These are phyloP conservation scores for Peribatodes rhomboidaria DNA, from an alignment of 2,888 invertebrate species.

Conservation along the genomic window DNA sequence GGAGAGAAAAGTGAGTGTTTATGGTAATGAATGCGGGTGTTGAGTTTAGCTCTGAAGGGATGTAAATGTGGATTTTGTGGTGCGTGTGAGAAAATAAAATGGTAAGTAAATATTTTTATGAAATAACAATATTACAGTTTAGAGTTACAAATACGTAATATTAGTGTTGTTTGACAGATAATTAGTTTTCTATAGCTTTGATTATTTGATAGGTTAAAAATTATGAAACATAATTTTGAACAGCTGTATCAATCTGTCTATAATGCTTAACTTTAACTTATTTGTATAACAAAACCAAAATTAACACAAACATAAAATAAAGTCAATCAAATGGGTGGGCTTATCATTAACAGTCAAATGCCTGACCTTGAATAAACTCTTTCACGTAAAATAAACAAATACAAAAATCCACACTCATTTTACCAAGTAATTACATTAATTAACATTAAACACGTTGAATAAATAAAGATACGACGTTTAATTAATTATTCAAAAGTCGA, in stretches of 20 bases:
- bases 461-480: slow-evolving; percentile 1
- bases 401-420: not conserved
- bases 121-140: too few relatives aligned
- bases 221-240: too few relatives aligned
- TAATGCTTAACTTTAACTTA: not conserved
- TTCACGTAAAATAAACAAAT: not conserved
- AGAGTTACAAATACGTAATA: not conserved
- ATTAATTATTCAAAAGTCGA: slow-evolving; percentile 27
- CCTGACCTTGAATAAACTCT: not conserved
- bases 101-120: too few relatives aligned
- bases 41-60: slow-evolving; percentile 11
- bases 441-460: slow-evolving; percentile 17
- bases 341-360: not conserved
- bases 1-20: slow-evolving; percentile 45
- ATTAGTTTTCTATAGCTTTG: not conserved
- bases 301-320: not conserved
- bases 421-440: not conserved
- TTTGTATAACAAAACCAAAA: not conserved
- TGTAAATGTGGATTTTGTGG: slow-evolving; percentile 8
- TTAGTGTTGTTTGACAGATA: not conserved
- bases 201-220: too few relatives aligned
- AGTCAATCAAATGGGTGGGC: not conserved
- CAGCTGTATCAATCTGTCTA: too few relatives aligned
- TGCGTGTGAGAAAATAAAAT: not conserved
- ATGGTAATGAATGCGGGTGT: slow-evolving; percentile 28